A percentile compares a stretch with the other conserved stretches of the same genome.
Conservation (phyloP, 2,888 invertebrate species). For the Watsonalla cultraria region DNA sequence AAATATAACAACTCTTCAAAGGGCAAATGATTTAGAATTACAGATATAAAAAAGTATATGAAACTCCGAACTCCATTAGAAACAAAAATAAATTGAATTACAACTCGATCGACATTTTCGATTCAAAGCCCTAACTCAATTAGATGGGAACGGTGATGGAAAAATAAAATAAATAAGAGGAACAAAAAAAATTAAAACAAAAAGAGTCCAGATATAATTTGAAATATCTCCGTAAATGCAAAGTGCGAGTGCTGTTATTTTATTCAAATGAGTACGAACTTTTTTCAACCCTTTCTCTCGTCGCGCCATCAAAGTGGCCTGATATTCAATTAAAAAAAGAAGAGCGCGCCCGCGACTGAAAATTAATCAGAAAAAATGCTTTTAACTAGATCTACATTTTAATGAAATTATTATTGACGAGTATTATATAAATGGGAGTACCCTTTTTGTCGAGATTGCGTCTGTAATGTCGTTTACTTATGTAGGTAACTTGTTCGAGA, state of each 20-base stretch:
- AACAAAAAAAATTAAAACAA: constrained; percentile 73
- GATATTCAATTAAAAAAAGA: constrained; percentile 79
- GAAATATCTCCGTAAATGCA: constrained; percentile 79
- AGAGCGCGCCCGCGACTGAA: constrained; percentile 72
- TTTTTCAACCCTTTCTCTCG: constrained; percentile 75
- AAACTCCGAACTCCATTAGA: constrained; percentile 74
- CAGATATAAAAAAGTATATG: constrained; percentile 58
- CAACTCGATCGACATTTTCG: constrained; percentile 78
- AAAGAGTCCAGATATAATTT: constrained; percentile 78
- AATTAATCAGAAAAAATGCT: constrained; percentile 80
- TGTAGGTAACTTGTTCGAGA: not conserved
- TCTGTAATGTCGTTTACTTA: constrained; percentile 28
- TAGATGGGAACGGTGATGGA: constrained; percentile 75
- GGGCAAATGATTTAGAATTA: constrained; percentile 67
- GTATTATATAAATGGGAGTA: constrained; percentile 68
- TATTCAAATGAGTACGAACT: constrained; percentile 78
- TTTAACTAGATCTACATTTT: constrained; percentile 80
- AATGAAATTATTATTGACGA: constrained; percentile 79
- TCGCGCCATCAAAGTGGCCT: constrained; percentile 77
- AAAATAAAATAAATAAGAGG: constrained; percentile 77
- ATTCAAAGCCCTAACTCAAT: constrained; percentile 77
- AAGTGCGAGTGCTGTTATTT: constrained; percentile 79
- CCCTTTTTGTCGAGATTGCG: constrained; percentile 61
- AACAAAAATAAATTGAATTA: constrained; percentile 79
- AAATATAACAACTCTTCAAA: constrained; percentile 52